Conservation (phyloP, 2,113 vertebrate species). For the Delphinapterus leucas region DNA sequence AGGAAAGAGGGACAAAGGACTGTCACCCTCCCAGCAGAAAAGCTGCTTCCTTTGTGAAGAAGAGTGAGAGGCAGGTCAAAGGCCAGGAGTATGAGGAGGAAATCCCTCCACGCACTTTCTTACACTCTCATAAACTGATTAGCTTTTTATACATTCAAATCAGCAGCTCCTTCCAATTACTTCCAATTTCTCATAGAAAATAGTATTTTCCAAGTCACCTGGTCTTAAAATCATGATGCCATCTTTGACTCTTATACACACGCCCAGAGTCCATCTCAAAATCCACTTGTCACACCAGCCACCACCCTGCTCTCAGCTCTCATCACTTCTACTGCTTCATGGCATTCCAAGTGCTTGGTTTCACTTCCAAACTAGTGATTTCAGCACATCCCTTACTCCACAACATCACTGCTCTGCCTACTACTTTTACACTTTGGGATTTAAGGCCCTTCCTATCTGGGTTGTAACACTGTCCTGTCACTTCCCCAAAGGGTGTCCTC, state of each 20-base stretch:
- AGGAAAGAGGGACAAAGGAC: not conserved
- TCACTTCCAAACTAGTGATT: not conserved
- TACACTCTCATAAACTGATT: not conserved
- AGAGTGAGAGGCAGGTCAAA: not conserved
- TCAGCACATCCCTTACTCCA: not conserved
- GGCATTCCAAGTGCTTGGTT: not conserved
- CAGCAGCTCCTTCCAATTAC: not conserved
- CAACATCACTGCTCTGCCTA: not conserved
- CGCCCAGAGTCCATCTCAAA: not conserved
- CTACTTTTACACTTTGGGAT: not conserved
- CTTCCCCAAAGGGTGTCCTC: not conserved
- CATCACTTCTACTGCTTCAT: not conserved
- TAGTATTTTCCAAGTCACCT: not conserved
- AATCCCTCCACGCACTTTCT: not conserved
- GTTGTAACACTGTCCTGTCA: too few species aligned
- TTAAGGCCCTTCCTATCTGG: not conserved
- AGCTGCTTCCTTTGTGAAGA: not conserved
- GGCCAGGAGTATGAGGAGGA: too few species aligned
- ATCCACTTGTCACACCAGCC: not conserved
- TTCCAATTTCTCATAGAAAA: not conserved
- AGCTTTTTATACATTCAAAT: not conserved
- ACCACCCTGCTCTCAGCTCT: not conserved
- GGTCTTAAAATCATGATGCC: rapidly evolving
- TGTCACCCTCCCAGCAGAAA: not conserved
- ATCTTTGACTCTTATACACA: not conserved